Percentiles rank a stretch among this genome's conserved stretches.
Conservation (phyloP, 2,888 invertebrate genomes). For the Xestia xanthographa region DNA sequence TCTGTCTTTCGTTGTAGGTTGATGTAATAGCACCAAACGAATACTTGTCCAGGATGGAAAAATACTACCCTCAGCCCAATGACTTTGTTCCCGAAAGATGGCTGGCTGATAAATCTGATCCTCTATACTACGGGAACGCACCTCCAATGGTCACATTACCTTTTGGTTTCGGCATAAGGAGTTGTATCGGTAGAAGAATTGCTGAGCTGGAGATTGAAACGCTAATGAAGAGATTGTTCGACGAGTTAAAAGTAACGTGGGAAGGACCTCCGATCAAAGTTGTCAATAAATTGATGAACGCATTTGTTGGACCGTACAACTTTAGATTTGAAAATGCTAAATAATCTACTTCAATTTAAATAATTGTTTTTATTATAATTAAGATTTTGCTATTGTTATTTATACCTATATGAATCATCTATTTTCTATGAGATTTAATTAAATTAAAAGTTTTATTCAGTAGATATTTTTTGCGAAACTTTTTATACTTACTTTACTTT, state of each 20-base stretch:
- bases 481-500: too few relatives aligned
- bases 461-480: background rate
- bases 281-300: conserved; percentile 76
- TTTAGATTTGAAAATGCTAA: conserved; percentile 60
- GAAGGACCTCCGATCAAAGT: conserved; percentile 82
- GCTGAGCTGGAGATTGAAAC: conserved; percentile 93
- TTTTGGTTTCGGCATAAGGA: conserved; percentile 93
- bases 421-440: background rate
- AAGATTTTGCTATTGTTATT: background rate
- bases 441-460: background rate
- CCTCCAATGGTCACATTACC: conserved; percentile 92
- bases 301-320: conserved; percentile 78
- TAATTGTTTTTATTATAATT: background rate
- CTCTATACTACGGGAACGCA: conserved; percentile 84
- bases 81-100: conserved; percentile 93
- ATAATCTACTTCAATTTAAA: conserved; percentile 31
- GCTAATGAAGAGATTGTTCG: conserved; percentile 82
- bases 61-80: conserved; percentile 90
- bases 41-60: conserved; percentile 89
- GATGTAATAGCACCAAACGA: conserved; percentile 94
- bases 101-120: conserved; percentile 89
- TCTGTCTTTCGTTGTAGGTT: conserved; percentile 87
- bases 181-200: conserved; percentile 93
- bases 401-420: background rate
- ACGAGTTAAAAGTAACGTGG: conserved; percentile 79